Evolutionary conservation across 2,888 invertebrate species (phyloP).

Genomic region (Synanthedon vespiformis): DNA sequence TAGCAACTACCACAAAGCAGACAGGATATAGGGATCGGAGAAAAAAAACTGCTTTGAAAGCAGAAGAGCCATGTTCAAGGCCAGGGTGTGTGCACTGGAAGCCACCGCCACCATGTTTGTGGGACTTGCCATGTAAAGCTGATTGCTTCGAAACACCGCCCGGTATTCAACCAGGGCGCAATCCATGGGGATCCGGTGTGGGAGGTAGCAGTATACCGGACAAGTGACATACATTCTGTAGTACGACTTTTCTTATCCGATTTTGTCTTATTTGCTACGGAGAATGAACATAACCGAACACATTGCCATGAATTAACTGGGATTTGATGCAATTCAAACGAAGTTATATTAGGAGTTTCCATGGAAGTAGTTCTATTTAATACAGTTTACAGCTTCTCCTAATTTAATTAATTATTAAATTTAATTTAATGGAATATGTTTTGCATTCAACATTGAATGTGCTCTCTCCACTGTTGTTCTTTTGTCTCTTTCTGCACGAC

Average conservation of each 20-base stretch:
- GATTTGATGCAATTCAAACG: too few relatives aligned
- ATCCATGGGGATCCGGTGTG: conserved; percentile 16
- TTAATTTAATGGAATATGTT: too few relatives aligned
- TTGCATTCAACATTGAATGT: too few relatives aligned
- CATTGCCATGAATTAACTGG: too few relatives aligned
- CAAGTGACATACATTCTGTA: background rate
- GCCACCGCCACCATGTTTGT: conserved; percentile 52
- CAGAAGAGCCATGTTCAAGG: conserved; percentile 42
- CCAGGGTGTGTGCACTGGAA: conserved; percentile 50
- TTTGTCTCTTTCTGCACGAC: too few relatives aligned
- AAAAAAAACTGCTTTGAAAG: conserved; percentile 14
- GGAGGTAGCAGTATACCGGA: conserved; percentile 11
- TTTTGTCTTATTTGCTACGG: too few relatives aligned
- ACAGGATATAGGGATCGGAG: conserved; percentile 25
- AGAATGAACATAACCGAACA: too few relatives aligned
- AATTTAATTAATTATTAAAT: too few relatives aligned
- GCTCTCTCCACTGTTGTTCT: too few relatives aligned
- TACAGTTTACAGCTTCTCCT: too few relatives aligned
- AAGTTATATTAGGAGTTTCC: too few relatives aligned
- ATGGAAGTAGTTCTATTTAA: too few relatives aligned
- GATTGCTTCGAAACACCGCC: conserved; percentile 50
- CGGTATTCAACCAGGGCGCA: conserved; percentile 38
- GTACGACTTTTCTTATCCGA: background rate
- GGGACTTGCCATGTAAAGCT: conserved; percentile 55
- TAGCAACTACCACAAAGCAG: conserved; percentile 12